phyloP scores from a whole-genome alignment of 1,140 invertebrate genomes.

The Zaprionus tsacasi region DNA sequence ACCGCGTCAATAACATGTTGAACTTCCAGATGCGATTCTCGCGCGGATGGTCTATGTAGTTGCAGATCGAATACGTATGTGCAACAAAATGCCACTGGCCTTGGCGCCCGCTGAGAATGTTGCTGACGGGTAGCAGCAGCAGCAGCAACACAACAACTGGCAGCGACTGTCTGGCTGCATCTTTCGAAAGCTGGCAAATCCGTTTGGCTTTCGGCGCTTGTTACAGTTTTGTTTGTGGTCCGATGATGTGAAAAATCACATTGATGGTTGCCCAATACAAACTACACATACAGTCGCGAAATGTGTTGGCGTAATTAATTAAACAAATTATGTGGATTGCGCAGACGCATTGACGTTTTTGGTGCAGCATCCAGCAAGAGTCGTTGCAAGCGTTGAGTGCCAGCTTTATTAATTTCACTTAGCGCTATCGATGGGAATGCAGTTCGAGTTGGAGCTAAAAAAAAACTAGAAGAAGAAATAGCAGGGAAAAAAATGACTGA shows the following conservation, averaged over 20 bases:
- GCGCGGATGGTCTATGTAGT: slow-evolving; percentile 21
- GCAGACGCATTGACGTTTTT: slow-evolving; percentile 77
- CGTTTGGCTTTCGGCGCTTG: slow-evolving; percentile 69
- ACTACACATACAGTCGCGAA: slow-evolving; percentile 32
- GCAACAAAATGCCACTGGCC: slow-evolving; percentile 71
- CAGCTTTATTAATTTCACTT: slow-evolving; percentile 81
- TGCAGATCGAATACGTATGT: slow-evolving; percentile 24
- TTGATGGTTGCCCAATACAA: slow-evolving; percentile 57
- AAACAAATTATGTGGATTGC: slow-evolving; percentile 82
- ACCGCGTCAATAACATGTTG: slow-evolving; percentile 39
- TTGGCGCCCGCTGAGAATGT: slow-evolving; percentile 76
- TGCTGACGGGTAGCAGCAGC: slow-evolving; percentile 47
- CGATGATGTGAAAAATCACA: slow-evolving; percentile 77
- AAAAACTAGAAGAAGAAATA: neutral
- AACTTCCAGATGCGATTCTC: slow-evolving; percentile 37
- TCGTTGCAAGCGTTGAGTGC: slow-evolving; percentile 44
- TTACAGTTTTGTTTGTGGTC: slow-evolving; percentile 53
- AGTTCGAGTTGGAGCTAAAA: slow-evolving; percentile 33
- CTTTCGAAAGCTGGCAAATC: slow-evolving; percentile 76
- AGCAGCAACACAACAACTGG: slow-evolving; percentile 30
- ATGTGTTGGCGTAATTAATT: slow-evolving; percentile 81
- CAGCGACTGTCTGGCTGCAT: slow-evolving; percentile 48
- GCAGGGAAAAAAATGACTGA: neutral
- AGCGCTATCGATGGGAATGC: slow-evolving; percentile 66
- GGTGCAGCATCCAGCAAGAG: slow-evolving; percentile 58